phyloP scores from a whole-genome alignment of 2,113 vertebrate species.

The Mesoclemmys tuberculata region DNA sequence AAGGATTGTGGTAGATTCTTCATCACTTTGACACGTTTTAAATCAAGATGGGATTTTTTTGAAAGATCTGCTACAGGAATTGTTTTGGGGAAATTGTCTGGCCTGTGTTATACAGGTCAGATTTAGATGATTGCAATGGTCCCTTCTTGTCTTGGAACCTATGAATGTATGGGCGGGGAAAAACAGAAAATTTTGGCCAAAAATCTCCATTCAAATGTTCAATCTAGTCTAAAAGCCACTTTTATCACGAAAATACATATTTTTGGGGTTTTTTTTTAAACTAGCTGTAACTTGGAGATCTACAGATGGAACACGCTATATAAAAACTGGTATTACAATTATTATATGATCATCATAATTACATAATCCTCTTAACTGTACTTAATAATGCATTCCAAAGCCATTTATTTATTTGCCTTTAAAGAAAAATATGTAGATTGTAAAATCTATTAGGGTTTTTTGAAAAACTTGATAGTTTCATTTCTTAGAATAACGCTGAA shows the following conservation, averaged over 20 bases:
- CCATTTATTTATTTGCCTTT: background rate
- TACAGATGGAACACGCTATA: background rate
- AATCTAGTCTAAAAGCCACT: background rate
- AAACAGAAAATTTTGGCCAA: background rate
- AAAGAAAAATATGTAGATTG: background rate
- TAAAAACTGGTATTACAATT: background rate
- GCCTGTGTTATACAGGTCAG: background rate
- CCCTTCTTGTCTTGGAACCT: background rate
- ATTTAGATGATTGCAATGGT: background rate
- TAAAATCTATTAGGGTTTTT: background rate
- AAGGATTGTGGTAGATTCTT: background rate
- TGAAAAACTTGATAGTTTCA: background rate
- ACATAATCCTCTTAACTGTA: background rate
- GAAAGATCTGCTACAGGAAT: background rate
- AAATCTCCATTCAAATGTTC: background rate
- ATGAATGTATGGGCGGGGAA: background rate
- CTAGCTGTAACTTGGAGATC: background rate
- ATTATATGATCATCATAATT: background rate
- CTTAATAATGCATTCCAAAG: background rate
- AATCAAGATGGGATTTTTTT: background rate
- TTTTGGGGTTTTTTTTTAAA: background rate
- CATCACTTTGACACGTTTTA: background rate
- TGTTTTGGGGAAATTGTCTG: background rate
- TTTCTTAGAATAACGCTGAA: background rate
- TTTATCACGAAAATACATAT: background rate